Base-by-base conservation (phyloP, 1,140 invertebrate genomes). In the Dreissena rostriformis region DNA sequence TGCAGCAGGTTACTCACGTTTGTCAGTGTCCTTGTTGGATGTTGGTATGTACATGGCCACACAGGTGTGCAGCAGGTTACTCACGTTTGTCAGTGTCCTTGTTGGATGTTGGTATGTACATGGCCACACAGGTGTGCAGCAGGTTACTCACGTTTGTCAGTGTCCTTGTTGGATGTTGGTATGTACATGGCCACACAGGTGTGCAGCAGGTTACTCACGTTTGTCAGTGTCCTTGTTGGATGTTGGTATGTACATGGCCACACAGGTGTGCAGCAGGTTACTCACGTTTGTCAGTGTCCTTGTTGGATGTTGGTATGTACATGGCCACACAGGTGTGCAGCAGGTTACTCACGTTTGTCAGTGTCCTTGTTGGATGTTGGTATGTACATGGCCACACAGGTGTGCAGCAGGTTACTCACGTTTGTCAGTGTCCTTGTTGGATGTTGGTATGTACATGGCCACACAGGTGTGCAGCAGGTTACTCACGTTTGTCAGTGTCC, bases 1-100 rank as follows among this genome's bases (percentile, higher is more conserved):
- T 99, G 99, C 24, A 99, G 95, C 87, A 99, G 97, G 94, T 99
- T 99, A 71, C 98, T n/a, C n/a, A n/a, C n/a, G n/a, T n/a, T n/a
- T n/a, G n/a, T n/a, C 93, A 80, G 82, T 90, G 29, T 93, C 91
- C 73, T 93, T 93, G 88, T 94, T 93, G n/a, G 97, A 98, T 10
- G 97, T 97, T 8, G 98, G 98, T 8, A 97, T 96, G 98, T 96
- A 94, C 86, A 98, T 97, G 82, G 97, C 96, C 0, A 99, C 97
- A 92, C 97, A 98, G 12, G 97, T 97, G 92, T 99, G 99, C 24
- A 99, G 95, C 87, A 99, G 97, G 94, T 99, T 99, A 71, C 98
- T n/a, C n/a, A n/a, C n/a, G n/a, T n/a, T n/a, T n/a, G n/a, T n/a
- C 93, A 80, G 82, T 90, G 29, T 93, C 91, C 73, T 93, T 93